These are phyloP conservation scores for Acanthiza pusilla DNA, from an alignment of 2,797 vertebrate genomes.

Conservation along the genomic window DNA sequence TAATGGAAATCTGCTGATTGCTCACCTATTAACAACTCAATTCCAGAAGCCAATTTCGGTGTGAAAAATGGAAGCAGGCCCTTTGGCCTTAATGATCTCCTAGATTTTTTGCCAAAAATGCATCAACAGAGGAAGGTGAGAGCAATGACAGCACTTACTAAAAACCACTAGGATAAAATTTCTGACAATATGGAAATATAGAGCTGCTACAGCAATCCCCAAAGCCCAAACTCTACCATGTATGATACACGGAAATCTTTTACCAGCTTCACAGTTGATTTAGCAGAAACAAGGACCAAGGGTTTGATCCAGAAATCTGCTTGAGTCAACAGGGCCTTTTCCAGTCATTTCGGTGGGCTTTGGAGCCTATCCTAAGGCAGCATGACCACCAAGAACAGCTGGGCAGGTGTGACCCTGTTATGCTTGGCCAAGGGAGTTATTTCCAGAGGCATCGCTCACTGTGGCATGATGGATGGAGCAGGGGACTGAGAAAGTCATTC, in stretches of 20 bases:
- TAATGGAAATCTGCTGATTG: neutral
- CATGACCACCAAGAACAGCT: neutral
- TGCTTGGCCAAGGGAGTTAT: slow-evolving; percentile 26
- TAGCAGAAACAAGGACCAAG: neutral
- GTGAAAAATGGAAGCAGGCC: neutral
- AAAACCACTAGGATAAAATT: neutral
- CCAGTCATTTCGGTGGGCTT: neutral
- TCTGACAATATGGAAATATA: neutral
- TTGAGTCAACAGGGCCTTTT: slow-evolving; percentile 4
- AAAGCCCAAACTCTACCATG: neutral
- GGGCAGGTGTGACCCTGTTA: slow-evolving; percentile 53
- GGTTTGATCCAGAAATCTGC: neutral
- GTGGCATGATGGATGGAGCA: slow-evolving; percentile 5
- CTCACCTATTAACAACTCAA: neutral
- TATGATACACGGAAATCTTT: neutral
- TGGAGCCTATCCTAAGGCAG: slow-evolving; percentile 19
- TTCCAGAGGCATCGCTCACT: slow-evolving; percentile 11
- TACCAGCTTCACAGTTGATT: neutral
- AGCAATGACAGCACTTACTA: neutral
- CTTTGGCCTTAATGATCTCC: neutral
- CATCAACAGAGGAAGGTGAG: neutral
- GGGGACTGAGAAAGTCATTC: slow-evolving; percentile 31
- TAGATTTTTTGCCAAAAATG: neutral
- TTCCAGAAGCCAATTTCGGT: neutral
- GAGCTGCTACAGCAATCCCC: neutral